A percentile compares a stretch with the other conserved stretches of the same genome.
Evolutionary conservation across 2,797 vertebrate genomes (phyloP).

Genomic region (Philypnodon macrostomus): DNA sequence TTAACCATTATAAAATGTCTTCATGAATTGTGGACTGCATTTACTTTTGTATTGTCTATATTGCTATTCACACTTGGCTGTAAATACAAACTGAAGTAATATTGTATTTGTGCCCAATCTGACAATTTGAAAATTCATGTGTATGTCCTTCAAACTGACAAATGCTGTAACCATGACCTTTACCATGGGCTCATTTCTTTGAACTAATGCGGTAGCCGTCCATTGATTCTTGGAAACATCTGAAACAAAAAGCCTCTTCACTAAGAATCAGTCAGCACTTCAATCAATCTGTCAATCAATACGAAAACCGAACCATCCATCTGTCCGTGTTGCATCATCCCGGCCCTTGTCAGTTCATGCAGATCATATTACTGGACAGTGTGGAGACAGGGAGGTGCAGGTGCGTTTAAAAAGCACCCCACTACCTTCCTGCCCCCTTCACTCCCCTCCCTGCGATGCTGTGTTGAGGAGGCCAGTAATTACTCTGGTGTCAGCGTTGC

Average conservation of each 20-base stretch:
- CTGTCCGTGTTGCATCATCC: conserved; percentile 32
- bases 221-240: conserved; percentile 15
- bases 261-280: conserved; percentile 15
- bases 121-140: background rate
- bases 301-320: conserved; percentile 24
- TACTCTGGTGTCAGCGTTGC: conserved; percentile 86
- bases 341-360: conserved; percentile 26
- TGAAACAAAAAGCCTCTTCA: conserved; percentile 18
- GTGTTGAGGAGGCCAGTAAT: conserved; percentile 75
- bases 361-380: conserved; percentile 32
- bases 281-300: conserved; percentile 9
- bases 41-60: too few relatives aligned
- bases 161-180: conserved; percentile 1
- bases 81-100: too few relatives aligned
- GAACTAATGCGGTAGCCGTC: conserved; percentile 9
- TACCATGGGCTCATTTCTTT: conserved; percentile 8
- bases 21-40: too few relatives aligned
- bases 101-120: too few relatives aligned
- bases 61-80: too few relatives aligned
- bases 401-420: conserved; percentile 56
- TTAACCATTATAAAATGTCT: too few relatives aligned
- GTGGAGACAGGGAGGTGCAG: conserved; percentile 47
- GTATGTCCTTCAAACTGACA: conserved; percentile 9
- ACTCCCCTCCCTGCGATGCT: conserved; percentile 48
- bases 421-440: conserved; percentile 30